Evolutionary conservation across 2,113 vertebrate genomes (phyloP), one percentile per base, ranked within the genome.

Genomic region (Rousettus leschenaultii): DNA sequence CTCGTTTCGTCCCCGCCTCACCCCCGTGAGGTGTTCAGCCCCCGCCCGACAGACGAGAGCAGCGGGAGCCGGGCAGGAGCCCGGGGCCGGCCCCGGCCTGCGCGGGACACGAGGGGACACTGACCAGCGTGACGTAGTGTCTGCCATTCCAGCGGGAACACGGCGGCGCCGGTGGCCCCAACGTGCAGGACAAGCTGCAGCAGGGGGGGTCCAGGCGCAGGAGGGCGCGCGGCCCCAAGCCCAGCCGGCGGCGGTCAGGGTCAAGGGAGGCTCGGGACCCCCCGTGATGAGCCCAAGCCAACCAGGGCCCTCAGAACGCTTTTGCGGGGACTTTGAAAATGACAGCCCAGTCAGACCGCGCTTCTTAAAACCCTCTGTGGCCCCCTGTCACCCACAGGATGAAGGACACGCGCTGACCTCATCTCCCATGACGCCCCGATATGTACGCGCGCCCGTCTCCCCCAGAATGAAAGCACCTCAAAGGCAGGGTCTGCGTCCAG

Each of bases 161-260:
- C 0, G 5, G 5, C 38, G 13, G 48, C 30, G 1, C 18, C 22
- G 71, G 38, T 38, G 35, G 14, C 5, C 3, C 18, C 1, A 2
- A 3, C 1, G 0, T 0, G 61, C 33, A 33, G 51, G 83, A 3
- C 2, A 18, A 33, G 70, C 74, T 5, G 22, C 26, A 4, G n/a
- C 55, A 9, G 40, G 33, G 7, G 33, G 24, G 33, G 11, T 22
- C 71, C 71, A 28, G 6, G 35, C 0, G 13, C 9, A 2, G 30
- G 9, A 1, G 40, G 30, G 74, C 4, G 6, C 12, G 3, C 0
- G 40, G 38, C 7, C 14, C 40, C 9, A 2, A 0, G 63, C 12
- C 26, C 19, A 10, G 92, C 63, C 1, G 40, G 18, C 3, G 63
- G 84, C 5, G 38, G 1, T 61, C n/a, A 5, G 9, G 40, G 15